Base-by-base conservation (phyloP, 2,888 invertebrate genomes). In the Heliconius hortense region DNA sequence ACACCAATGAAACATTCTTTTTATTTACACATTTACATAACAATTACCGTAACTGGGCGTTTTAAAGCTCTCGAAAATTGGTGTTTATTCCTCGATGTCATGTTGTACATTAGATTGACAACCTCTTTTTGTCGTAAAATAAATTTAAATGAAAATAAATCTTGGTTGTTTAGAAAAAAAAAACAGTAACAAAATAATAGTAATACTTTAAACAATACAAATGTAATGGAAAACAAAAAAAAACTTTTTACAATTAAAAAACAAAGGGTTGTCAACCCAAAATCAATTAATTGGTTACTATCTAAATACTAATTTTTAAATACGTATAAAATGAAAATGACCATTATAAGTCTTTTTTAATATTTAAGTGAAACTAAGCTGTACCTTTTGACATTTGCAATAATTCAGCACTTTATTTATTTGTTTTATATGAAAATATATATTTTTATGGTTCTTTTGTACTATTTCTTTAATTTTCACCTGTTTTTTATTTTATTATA, bases 251-350 rank as follows among this genome's bases (percentile, higher is more conserved):
- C 1, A 43, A 35, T 64, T 35, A n/a, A 11, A 11, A 35, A 64
- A 56, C 39, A 48, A 63, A 79, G 81, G 78, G 80, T 82, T 82
- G 82, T 80, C 78, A 72, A 79, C 74, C 28, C 78, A 77, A 77
- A 73, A 63, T 63, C 70, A 80, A 82, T 81, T 81, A 80, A 82
- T 81, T 81, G 78, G 80, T 81, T 81, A 77, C 80, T 79, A 81
- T 71, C 80, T 82, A 82, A 75, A 53, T 24, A 18, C 79, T 81
- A 80, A 77, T 26, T 71, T 75, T 77, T 78, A 80, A 76, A 78
- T 76, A 79, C 66, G 72, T 78, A 80, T 74, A 78, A 78, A 79
- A 79, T 77, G 72, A 78, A 74, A 60, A 77, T 60, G 70, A 78
- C 77, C 75, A 67, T 76, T 76, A 78, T 26, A 63, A 79, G 79